These are phyloP conservation scores for Lycocerus yunnanus DNA, from an alignment of 2,888 invertebrate genomes.

Conservation along the genomic window DNA sequence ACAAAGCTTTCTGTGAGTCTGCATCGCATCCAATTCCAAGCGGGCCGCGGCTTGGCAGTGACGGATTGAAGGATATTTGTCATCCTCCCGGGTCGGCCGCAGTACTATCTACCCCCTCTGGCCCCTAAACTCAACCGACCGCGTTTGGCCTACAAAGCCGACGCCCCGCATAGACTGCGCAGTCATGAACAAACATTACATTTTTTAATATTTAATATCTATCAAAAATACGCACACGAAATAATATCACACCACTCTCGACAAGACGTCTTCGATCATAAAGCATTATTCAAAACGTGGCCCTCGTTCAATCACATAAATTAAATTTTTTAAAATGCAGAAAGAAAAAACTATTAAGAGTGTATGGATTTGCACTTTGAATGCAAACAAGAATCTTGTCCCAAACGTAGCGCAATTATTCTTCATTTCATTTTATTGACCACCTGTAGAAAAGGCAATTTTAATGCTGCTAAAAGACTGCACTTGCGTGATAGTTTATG, in stretches of 20 bases:
- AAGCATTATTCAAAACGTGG: not conserved
- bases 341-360: not conserved
- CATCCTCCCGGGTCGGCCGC: constrained; percentile 64
- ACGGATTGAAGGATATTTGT: constrained; percentile 72
- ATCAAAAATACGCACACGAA: not conserved
- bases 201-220: constrained; percentile 47
- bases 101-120: constrained; percentile 53
- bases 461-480: constrained; percentile 26
- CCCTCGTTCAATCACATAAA: not conserved
- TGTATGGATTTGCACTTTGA: constrained; percentile 5
- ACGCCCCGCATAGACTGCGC: constrained; percentile 44
- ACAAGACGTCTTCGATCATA: not conserved
- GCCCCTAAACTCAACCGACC: constrained; percentile 38
- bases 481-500: constrained; percentile 18
- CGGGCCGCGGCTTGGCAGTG: constrained; percentile 64
- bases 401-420: constrained; percentile 27
- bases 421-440: constrained; percentile 31
- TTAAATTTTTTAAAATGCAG: not conserved
- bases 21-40: constrained; percentile 59
- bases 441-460: constrained; percentile 31
- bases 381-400: constrained; percentile 27
- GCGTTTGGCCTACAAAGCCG: constrained; percentile 35
- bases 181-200: constrained; percentile 53
- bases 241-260: not conserved
- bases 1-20: constrained; percentile 58